These are phyloP conservation scores for Daubentonia madagascariensis DNA, from an alignment of 2,113 vertebrate genomes.

Conservation along the genomic window DNA sequence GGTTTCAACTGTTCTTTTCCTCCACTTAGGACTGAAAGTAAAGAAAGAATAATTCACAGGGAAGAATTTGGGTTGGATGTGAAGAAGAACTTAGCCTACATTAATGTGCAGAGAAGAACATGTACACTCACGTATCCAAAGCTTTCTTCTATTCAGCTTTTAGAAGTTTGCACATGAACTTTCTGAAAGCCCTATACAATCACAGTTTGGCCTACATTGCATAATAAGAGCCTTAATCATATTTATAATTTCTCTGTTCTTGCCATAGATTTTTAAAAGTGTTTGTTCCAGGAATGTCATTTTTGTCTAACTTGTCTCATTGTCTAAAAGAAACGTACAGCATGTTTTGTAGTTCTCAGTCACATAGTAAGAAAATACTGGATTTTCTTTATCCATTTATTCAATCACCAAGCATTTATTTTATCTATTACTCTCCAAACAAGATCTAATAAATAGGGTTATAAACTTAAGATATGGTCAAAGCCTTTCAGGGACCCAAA, in stretches of 20 bases:
- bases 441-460: neutral
- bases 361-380: neutral
- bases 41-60: neutral
- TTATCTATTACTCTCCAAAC: neutral
- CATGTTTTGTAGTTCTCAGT: neutral
- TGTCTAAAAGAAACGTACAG: neutral
- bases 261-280: neutral
- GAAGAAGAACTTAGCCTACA: neutral
- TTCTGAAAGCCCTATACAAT: neutral
- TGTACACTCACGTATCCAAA: neutral
- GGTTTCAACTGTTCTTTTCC: neutral
- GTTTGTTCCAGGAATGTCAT: neutral
- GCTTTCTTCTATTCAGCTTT: neutral
- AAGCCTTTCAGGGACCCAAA: neutral
- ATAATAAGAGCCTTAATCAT: neutral
- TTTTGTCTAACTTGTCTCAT: slow-evolving; percentile 3
- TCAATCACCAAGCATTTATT: neutral
- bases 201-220: neutral
- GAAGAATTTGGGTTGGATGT: neutral
- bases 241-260: neutral
- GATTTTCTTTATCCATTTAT: neutral
- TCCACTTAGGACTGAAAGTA: neutral
- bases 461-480: neutral
- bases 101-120: neutral
- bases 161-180: neutral